Evolutionary conservation across 1,140 invertebrate genomes (phyloP), one percentile per base, ranked within the genome.

Genomic region (Steinernema khuongi): DNA sequence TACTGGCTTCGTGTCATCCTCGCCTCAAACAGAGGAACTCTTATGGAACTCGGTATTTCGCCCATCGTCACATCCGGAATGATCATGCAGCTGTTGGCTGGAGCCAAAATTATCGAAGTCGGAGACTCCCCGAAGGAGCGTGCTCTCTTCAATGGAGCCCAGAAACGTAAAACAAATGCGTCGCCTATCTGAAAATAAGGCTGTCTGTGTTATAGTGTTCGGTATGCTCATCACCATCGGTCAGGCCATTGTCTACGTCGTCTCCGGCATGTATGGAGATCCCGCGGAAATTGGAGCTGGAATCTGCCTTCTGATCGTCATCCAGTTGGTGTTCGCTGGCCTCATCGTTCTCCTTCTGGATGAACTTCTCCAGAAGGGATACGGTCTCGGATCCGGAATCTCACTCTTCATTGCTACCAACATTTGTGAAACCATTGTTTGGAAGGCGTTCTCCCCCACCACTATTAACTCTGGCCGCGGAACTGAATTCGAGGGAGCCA

Each of bases 1-100:
- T 99, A 99, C 86, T 98, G 96, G 96, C 97, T 98, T 86, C 92
- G 96, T 90, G 96, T 98, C 17, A 99, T 99, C 85, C 88, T 98
- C 71, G 96, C 96, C 31, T 97, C 95, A 50, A 99, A 98, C 88
- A 91, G 96, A 86, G 87, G 87, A 86, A 98, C 96, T 11, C 89
- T 99, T 22, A 99, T 98, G 96, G 96, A 99, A 88, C 88, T 99
- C 80, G 96, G 96, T 89, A 99, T 99, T 85, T 97, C 96, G 22
- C 96, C 96, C 1, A 98, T 99, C 86, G 96, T 99, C 22, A 99
- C 96, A 72, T 98, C 96, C 36, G 94, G 95, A 78, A 89, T 98
- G 32, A 98, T 99, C 81, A 99, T 99, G 96, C 96, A 99, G 86
- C 89, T 99, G 70, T 88, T 99, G 82, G 95, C 96, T 80, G 96